Conservation (phyloP, 2,113 vertebrate genomes). For the Zingel zingel region DNA sequence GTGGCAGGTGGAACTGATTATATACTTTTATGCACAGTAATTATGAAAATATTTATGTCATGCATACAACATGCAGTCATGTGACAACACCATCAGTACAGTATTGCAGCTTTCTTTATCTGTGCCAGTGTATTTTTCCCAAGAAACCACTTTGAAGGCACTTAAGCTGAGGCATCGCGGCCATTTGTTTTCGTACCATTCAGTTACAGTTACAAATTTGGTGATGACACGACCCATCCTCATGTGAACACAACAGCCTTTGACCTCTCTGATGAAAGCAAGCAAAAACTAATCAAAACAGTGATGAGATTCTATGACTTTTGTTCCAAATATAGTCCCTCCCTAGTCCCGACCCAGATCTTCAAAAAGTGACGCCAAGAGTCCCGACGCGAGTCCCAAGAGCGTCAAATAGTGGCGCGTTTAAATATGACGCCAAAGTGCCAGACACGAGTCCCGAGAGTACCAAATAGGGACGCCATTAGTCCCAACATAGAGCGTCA, state of each 20-base stretch:
- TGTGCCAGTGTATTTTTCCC: slow-evolving; percentile 15
- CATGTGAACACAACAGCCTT: slow-evolving; percentile 63
- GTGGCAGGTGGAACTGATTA: background rate
- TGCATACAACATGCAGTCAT: background rate
- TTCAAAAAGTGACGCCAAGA: no score
- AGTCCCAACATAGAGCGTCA: no score
- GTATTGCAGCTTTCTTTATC: background rate
- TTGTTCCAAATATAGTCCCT: slow-evolving; percentile 26
- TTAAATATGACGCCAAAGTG: no score
- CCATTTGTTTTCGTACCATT: background rate
- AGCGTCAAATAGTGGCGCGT: no score
- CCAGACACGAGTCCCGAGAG: no score
- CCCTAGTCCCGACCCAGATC: no score
- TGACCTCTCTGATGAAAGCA: slow-evolving; percentile 47
- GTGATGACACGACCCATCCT: background rate
- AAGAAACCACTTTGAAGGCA: background rate
- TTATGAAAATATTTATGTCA: background rate
- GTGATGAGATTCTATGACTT: slow-evolving; percentile 27
- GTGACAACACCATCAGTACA: background rate
- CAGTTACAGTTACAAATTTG: background rate
- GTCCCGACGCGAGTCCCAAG: no score
- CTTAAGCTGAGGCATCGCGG: background rate
- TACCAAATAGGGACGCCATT: no score
- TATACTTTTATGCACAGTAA: no score
- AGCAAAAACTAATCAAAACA: slow-evolving; percentile 43